Base-by-base conservation (phyloP, 2,888 invertebrate genomes). In the Melanophora roralis region DNA sequence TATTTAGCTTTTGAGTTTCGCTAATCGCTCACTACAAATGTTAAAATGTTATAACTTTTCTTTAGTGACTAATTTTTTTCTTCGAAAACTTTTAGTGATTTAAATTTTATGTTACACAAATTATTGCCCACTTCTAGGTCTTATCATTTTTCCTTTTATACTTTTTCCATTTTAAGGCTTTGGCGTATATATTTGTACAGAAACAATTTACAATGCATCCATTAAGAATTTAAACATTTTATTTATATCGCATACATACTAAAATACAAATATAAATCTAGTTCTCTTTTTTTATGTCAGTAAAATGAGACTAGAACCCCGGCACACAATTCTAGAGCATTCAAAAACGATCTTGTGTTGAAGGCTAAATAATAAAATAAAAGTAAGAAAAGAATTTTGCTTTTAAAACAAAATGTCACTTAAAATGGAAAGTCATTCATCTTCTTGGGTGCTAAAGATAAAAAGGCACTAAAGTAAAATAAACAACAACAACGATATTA, bases 401-500 rank as follows among this genome's bases (percentile, higher is more conserved):
- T 78, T 78, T 75, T 76, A 76, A 76, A 77, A 74, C 82, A 84
- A 82, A 85, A 85, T 85, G 85, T 85, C 85, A 85, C 85, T 84
- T 85, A 85, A 84, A 85, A 85, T 85, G 84, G 85, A 85, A 85
- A 85, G 85, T 85, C 84, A 85, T 85, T 84, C 84, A 85, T 85
- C 85, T 85, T 84, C 78, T 57, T 76, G 80, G 76, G 80, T 80
- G 82, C 77, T 80, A 80, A 80, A 77, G 81, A 77, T 78, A 81
- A 81, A 74, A 21, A 57, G 27, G 64, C 67, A 78, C 71, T 78
- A 81, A 77, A 77, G 34, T 80, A 59, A 62, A 53, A 65, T 14
- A 38, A 53, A 40, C 69, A 55, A 68, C n/a, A 49, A 60, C 53
- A 9, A 64, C n/a, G n/a, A 32, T 53, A 8, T 38, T 32, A 27